Conservation (phyloP, 2,888 invertebrate species). For the Cheilosia scutellata region DNA sequence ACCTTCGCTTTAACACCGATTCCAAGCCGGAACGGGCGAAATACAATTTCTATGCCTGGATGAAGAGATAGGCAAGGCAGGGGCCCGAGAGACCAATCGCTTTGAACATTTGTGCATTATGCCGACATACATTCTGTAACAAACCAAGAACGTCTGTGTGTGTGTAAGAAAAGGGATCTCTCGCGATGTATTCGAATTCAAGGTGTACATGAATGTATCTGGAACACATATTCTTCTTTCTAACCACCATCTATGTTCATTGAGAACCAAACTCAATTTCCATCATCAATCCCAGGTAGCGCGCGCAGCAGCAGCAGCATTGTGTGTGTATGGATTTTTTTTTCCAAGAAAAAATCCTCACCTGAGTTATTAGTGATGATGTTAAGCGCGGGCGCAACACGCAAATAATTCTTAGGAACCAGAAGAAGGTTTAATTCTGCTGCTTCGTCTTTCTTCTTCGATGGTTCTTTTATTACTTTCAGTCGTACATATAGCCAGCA, state of each 20-base stretch:
- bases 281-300: slow-evolving; percentile 63
- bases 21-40: slow-evolving; percentile 42
- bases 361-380: slow-evolving; percentile 71
- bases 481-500: not conserved
- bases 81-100: slow-evolving; percentile 34
- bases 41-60: slow-evolving; percentile 42
- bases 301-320: slow-evolving; percentile 12
- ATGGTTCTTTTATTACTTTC: slow-evolving; percentile 5
- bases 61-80: slow-evolving; percentile 21
- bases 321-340: slow-evolving; percentile 1
- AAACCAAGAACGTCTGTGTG: slow-evolving; percentile 35
- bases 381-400: slow-evolving; percentile 70
- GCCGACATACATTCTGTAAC: slow-evolving; percentile 68
- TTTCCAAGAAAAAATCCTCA: slow-evolving; percentile 62
- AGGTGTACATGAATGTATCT: slow-evolving; percentile 25
- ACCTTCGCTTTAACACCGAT: slow-evolving; percentile 66
- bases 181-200: slow-evolving; percentile 1
- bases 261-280: slow-evolving; percentile 53
- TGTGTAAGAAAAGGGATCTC: slow-evolving; percentile 25
- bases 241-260: slow-evolving; percentile 51
- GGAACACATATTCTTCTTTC: slow-evolving; percentile 21
- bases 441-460: slow-evolving; percentile 10
- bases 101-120: slow-evolving; percentile 66
- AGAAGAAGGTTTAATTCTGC: not conserved
- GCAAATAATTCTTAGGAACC: slow-evolving; percentile 34